A percentile compares a stretch with the other conserved stretches of the same genome.
phyloP scores from a whole-genome alignment of 2,797 vertebrate genomes.

The Neosalanx taihuensis region DNA sequence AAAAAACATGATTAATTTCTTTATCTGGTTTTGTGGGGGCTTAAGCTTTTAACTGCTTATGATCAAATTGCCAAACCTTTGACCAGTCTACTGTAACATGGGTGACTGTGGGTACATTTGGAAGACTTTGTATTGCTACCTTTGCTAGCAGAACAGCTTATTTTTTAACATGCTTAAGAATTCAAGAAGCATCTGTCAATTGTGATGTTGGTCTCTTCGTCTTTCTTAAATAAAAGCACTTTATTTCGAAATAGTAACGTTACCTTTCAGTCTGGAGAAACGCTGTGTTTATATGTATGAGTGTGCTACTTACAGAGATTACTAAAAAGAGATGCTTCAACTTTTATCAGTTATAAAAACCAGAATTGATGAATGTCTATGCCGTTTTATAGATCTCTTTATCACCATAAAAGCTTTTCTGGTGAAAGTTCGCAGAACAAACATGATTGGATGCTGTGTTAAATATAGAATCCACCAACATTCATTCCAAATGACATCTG shows the following conservation, averaged over 20 bases:
- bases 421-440: not conserved
- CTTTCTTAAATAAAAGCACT: conserved; percentile 80
- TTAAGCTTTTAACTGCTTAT: conserved; percentile 42
- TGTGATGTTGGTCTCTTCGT: conserved; percentile 50
- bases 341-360: not conserved
- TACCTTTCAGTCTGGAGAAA: no score
- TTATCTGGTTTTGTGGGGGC: conserved; percentile 38
- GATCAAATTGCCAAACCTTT: conserved; percentile 62
- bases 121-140: conserved; percentile 48
- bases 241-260: conserved; percentile 61
- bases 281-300: no score
- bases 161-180: conserved; percentile 50
- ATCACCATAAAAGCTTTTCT: not conserved
- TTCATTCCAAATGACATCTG: conserved; percentile 27
- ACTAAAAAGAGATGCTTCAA: no score
- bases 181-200: conserved; percentile 53
- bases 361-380: not conserved
- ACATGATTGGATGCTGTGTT: conserved; percentile 12
- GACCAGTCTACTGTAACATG: conserved; percentile 43
- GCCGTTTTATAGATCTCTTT: not conserved
- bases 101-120: conserved; percentile 48
- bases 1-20: conserved; percentile 18
- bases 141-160: conserved; percentile 39
- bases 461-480: conserved; percentile 24
- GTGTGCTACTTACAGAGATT: no score